Evolutionary conservation across 2,113 vertebrate genomes (phyloP).

Genomic region (Calonectris borealis): DNA sequence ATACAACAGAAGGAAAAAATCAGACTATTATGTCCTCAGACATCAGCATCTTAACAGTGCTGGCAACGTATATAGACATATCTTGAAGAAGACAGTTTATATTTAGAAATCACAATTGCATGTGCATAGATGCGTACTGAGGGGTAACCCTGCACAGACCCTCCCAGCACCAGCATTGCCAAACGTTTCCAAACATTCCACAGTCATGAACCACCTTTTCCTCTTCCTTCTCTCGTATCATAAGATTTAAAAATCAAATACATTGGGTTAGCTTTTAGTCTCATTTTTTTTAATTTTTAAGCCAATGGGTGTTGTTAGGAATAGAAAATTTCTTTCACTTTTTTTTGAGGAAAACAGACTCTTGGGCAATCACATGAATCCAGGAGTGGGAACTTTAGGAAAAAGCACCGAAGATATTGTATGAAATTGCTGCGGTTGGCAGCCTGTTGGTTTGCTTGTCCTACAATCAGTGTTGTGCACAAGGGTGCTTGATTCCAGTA

Average conservation of each 20-base stretch:
- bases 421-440: not conserved
- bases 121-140: not conserved
- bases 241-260: constrained; percentile 14
- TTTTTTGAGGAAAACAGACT: not conserved
- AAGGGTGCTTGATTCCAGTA: not conserved
- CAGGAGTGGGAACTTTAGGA: not conserved
- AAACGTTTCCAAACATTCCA: not conserved
- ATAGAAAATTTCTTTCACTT: not conserved
- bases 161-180: not conserved
- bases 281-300: not conserved
- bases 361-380: not conserved
- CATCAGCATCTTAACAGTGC: not conserved
- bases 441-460: not conserved
- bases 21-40: not conserved
- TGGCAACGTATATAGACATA: not conserved
- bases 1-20: not conserved
- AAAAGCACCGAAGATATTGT: not conserved
- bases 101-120: constrained; percentile 13
- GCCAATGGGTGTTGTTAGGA: not conserved
- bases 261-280: not conserved
- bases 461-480: not conserved
- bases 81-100: not conserved
- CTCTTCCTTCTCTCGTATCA: not conserved
- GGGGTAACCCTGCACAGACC: not conserved
- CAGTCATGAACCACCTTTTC: not conserved